Percentiles rank a stretch among this genome's conserved stretches.
Conservation (phyloP, 2,888 invertebrate genomes). For the Pycnomerus fuliginosus region DNA sequence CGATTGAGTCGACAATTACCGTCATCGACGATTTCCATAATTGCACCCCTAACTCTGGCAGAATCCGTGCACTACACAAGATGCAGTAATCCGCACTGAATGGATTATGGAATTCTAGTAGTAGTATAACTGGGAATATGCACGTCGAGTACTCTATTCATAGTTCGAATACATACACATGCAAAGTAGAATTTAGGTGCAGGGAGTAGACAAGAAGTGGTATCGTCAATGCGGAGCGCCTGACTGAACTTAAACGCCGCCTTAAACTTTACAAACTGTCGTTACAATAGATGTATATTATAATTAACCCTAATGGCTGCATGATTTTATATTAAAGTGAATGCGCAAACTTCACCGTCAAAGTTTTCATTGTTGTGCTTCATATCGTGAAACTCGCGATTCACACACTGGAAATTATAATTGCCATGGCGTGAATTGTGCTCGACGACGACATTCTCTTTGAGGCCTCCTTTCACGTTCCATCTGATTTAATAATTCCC, state of each 20-base stretch:
- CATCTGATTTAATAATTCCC: not conserved
- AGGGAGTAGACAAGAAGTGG: slow-evolving; percentile 6
- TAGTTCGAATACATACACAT: slow-evolving; percentile 6
- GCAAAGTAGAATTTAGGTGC: slow-evolving; percentile 4
- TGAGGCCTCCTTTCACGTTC: no score
- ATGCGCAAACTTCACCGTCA: slow-evolving; percentile 26
- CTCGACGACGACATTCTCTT: not conserved
- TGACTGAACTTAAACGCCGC: slow-evolving; percentile 22
- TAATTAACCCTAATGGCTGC: slow-evolving; percentile 42
- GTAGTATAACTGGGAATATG: slow-evolving; percentile 7
- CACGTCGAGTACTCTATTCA: slow-evolving; percentile 16
- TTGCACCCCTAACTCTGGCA: slow-evolving; percentile 30
- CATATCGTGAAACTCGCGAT: slow-evolving; percentile 12
- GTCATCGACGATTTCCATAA: slow-evolving; percentile 30
- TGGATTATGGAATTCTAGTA: slow-evolving; percentile 6
- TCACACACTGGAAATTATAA: slow-evolving; percentile 10
- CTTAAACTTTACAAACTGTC: slow-evolving; percentile 41
- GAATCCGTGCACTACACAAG: slow-evolving; percentile 27
- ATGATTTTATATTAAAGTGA: slow-evolving; percentile 37
- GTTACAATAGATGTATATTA: slow-evolving; percentile 43
- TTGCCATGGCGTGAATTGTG: slow-evolving; percentile 6
- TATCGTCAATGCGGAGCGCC: slow-evolving; percentile 21
- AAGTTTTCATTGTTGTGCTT: slow-evolving; percentile 27
- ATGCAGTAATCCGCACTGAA: slow-evolving; percentile 12
- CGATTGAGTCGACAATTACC: slow-evolving; percentile 30